These are phyloP conservation scores for Zeuzera pyrina DNA, from an alignment of 2,888 invertebrate species.

Conservation along the genomic window DNA sequence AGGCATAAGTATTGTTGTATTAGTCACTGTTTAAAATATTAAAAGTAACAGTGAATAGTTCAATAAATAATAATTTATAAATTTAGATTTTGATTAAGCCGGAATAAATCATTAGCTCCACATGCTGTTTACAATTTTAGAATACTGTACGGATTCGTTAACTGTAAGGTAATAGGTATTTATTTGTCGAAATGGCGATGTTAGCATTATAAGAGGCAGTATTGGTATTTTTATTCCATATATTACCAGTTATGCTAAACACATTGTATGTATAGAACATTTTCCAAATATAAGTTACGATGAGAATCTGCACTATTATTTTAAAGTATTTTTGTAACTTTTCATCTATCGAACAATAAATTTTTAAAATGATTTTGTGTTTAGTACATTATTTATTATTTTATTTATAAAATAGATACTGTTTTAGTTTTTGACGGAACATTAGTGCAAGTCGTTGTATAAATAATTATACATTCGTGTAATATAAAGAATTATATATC, in stretches of 20 bases:
- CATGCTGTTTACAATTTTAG: constrained; percentile 26
- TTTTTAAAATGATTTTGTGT: constrained; percentile 25
- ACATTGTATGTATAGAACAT: too few relatives aligned
- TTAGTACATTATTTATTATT: too few relatives aligned
- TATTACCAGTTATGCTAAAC: too few relatives aligned
- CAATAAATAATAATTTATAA: constrained; percentile 21
- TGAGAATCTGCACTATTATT: constrained; percentile 45
- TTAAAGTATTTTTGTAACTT: constrained; percentile 62
- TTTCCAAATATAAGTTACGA: constrained; percentile 23
- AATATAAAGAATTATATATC: too few relatives aligned
- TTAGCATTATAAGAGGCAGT: not conserved
- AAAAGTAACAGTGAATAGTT: constrained; percentile 25
- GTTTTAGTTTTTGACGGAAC: too few relatives aligned
- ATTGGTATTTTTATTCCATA: not conserved
- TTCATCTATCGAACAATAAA: constrained; percentile 53
- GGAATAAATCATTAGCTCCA: constrained; percentile 27
- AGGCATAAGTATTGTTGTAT: not conserved
- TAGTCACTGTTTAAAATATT: not conserved
- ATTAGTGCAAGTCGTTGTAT: too few relatives aligned
- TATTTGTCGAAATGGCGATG: constrained; percentile 22
- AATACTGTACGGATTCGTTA: constrained; percentile 19
- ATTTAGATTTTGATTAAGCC: too few relatives aligned
- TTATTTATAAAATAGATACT: too few relatives aligned
- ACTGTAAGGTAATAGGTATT: constrained; percentile 26
- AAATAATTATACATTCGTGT: too few relatives aligned